A percentile compares a stretch with the other conserved stretches of the same genome.
Evolutionary conservation across 2,888 invertebrate species (phyloP).

Genomic region (Nemotelus pantherinus): DNA sequence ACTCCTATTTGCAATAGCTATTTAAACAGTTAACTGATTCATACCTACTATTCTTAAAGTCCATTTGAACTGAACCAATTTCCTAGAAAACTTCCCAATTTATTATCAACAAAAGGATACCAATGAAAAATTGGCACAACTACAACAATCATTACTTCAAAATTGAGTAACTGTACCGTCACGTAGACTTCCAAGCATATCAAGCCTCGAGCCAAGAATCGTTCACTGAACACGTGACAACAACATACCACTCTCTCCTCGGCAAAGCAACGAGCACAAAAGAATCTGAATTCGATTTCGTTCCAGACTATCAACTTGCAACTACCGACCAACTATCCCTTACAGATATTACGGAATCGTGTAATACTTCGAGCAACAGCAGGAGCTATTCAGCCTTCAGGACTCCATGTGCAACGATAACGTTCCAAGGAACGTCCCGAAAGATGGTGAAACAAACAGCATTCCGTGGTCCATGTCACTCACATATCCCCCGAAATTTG

Average conservation of each 20-base stretch:
- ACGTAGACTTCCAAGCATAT: background rate
- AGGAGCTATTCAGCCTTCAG: background rate
- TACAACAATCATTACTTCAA: too few relatives aligned
- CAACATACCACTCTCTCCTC: background rate
- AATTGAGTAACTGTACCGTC: background rate
- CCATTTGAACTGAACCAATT: too few relatives aligned
- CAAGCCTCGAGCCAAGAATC: slow-evolving; percentile 16
- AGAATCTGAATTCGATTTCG: slow-evolving; percentile 43
- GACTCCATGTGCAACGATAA: too few relatives aligned
- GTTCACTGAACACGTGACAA: slow-evolving; percentile 33
- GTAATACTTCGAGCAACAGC: slow-evolving; percentile 30
- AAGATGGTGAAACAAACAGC: slow-evolving; percentile 3
- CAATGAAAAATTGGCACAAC: too few relatives aligned
- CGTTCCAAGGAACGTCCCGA: too few relatives aligned
- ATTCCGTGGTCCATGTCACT: slow-evolving; percentile 25
- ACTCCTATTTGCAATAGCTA: too few relatives aligned
- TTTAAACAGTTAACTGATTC: too few relatives aligned
- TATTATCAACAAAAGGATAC: too few relatives aligned
- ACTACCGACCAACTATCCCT: slow-evolving; percentile 43
- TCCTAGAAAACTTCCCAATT: too few relatives aligned
- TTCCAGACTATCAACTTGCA: slow-evolving; percentile 43
- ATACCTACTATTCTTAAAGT: too few relatives aligned
- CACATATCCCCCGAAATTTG: slow-evolving; percentile 7
- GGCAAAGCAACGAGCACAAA: background rate
- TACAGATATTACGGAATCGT: slow-evolving; percentile 49